Base-by-base conservation (phyloP, 35 echinoderm and acorn worm genomes). In the Lytechinus variegatus region DNA sequence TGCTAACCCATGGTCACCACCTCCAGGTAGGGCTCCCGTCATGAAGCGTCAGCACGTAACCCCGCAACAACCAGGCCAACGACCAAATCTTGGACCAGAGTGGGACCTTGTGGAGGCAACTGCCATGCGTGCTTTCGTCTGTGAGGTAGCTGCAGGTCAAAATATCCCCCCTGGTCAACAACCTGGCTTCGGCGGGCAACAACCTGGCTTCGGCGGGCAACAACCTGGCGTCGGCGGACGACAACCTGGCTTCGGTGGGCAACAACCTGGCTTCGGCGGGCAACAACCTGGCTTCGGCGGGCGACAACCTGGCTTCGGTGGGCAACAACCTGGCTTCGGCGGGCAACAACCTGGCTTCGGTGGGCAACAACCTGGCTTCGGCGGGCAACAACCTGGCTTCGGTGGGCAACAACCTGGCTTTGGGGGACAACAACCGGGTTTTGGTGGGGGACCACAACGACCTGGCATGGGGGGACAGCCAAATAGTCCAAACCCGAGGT, bases 11-110 rank as follows among this genome's bases (percentile, higher is more conserved):
- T 14, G 55, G 4, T 2, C 92, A 27, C 53, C 53, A 55, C 92
- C 92, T 9, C 92, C 92, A 55, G 92, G 92, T 27, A 55, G 9
- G 52, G 92, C 53, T 6, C 92, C 92, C 10, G 92, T 93, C 11
- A 93, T 93, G 92, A 57, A 28, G 52, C 92, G 92, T 93, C 52
- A 55, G 55, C 33, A 29, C 88, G 5, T 28, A 27, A 28, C 33
- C 33, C 33, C 29, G 7, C 10, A 10, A 8, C 86, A n/a, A 87
- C n/a, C 27, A 10, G 27, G n/a, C 4, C 86, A 27, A 27, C 9
- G 33, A 27, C 33, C 9, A n/a, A 9, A 33, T 14, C 2, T 6
- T 21, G 54, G 92, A 54, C 92, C 92, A 54, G 4, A 55, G n/a
- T 93, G 92, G 92, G 92, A 55, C 5, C 53, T 55, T 6, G 53